Percentiles rank a stretch among this genome's conserved stretches.
Evolutionary conservation across 1,140 invertebrate species (phyloP).

Genomic region (Hirudo medicinalis): DNA sequence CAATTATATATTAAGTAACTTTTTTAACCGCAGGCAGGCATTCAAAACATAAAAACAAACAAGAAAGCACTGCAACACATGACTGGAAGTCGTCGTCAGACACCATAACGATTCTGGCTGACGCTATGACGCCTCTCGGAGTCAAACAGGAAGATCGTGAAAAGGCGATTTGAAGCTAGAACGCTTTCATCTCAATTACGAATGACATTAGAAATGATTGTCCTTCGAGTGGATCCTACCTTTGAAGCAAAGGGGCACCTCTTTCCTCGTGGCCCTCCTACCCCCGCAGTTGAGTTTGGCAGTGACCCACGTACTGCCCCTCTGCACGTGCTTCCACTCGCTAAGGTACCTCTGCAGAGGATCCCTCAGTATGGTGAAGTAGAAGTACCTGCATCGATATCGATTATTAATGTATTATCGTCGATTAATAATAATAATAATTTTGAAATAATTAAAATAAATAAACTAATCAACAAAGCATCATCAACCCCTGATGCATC

Average conservation of each 20-base stretch:
- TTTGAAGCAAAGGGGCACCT: conserved; percentile 46
- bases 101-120: no score
- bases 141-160: no score
- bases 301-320: conserved; percentile 85
- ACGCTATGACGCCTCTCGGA: no score
- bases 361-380: conserved; percentile 83
- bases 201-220: no score
- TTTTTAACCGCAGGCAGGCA: no score
- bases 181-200: no score
- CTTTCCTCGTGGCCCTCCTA: conserved; percentile 55
- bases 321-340: conserved; percentile 84
- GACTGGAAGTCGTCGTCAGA: no score
- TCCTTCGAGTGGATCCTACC: conserved; percentile 4
- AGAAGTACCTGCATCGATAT: conserved; percentile 62
- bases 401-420: background rate
- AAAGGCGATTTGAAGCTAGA: no score
- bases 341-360: conserved; percentile 78
- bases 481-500: background rate
- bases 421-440: conserved; percentile 3
- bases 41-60: no score
- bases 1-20: no score
- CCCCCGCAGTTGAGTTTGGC: conserved; percentile 45
- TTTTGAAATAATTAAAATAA: background rate
- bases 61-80: no score
- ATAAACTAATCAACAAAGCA: background rate